A percentile compares a stretch with the other conserved stretches of the same genome.
Evolutionary conservation across 2,797 vertebrate genomes (phyloP).

Genomic region (Capromys pilorides): DNA sequence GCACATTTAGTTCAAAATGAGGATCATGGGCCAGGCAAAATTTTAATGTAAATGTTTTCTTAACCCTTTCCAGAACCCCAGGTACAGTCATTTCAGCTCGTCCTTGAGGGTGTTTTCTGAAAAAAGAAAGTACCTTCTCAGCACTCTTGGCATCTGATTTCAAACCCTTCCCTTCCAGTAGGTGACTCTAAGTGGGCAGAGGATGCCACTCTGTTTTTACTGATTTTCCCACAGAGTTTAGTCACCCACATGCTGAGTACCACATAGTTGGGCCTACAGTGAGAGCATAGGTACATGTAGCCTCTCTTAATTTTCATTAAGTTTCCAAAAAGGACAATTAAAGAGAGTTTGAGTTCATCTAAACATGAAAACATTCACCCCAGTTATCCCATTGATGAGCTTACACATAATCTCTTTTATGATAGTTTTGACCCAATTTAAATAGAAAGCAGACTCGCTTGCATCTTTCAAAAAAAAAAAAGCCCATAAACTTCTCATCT

Average conservation of each 20-base stretch:
- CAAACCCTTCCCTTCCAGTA: slow-evolving; percentile 66
- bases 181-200: slow-evolving; percentile 65
- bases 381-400: background rate
- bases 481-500: background rate
- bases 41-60: slow-evolving; percentile 71
- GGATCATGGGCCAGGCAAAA: background rate
- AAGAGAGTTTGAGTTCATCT: background rate
- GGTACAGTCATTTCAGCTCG: slow-evolving; percentile 81
- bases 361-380: background rate
- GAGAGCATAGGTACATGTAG: background rate
- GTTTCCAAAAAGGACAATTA: background rate
- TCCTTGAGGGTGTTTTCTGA: slow-evolving; percentile 78
- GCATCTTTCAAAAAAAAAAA: background rate
- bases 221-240: slow-evolving; percentile 68
- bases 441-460: background rate
- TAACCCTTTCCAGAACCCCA: slow-evolving; percentile 78
- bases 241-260: background rate
- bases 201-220: slow-evolving; percentile 64
- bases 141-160: slow-evolving; percentile 76
- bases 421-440: background rate
- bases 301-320: slow-evolving; percentile 49
- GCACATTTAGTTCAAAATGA: background rate
- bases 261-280: background rate
- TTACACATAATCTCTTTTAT: background rate
- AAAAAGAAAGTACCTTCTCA: slow-evolving; percentile 82